Evolutionary conservation across 1,140 invertebrate genomes (phyloP).

Genomic region (Sesamia nonagrioides): DNA sequence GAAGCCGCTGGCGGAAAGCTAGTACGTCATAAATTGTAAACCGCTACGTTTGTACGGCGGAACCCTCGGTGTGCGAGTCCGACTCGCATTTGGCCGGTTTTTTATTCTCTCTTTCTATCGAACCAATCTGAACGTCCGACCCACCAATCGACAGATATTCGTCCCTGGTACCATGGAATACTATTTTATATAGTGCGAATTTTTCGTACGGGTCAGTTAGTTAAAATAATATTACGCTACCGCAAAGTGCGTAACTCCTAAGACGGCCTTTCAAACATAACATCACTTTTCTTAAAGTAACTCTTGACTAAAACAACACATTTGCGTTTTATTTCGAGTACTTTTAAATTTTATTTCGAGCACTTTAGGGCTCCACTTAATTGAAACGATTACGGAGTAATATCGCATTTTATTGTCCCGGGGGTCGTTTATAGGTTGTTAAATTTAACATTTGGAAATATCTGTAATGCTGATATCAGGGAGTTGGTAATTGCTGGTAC

Average conservation of each 20-base stretch:
- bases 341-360: slow-evolving; percentile 2
- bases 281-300: slow-evolving; percentile 18
- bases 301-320: slow-evolving; percentile 6
- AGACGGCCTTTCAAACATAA: not conserved
- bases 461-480: slow-evolving; percentile 12
- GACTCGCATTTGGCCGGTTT: no score
- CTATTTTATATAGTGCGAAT: no score
- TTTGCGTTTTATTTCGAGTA: slow-evolving; percentile 13
- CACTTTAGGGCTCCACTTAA: slow-evolving; percentile 6
- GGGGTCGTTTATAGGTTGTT: slow-evolving; percentile 18
- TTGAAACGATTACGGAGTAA: slow-evolving; percentile 25
- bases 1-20: no score
- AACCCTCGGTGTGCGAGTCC: no score
- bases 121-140: no score
- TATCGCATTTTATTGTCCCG: not conserved
- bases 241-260: not conserved
- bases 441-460: slow-evolving; percentile 38
- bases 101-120: no score
- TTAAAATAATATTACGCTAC: no score
- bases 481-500: slow-evolving; percentile 31
- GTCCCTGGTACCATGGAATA: no score
- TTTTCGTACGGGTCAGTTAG: no score
- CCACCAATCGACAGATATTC: no score
- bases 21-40: no score
- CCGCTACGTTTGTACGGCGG: no score